phyloP scores from a whole-genome alignment of 2,797 vertebrate genomes.

The Antennarius maculatus region DNA sequence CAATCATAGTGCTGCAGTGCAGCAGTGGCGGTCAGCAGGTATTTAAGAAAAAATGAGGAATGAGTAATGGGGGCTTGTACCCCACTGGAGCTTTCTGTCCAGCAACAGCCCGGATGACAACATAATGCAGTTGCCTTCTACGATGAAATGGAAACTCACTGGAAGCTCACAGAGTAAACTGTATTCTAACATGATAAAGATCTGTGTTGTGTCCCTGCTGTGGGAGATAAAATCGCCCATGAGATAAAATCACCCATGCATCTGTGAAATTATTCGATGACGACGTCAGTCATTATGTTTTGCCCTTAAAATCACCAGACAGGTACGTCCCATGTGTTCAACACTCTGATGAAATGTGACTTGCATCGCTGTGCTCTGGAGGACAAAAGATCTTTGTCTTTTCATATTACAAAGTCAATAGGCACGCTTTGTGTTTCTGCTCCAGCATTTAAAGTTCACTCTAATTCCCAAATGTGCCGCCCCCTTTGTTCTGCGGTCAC shows the following conservation, averaged over 20 bases:
- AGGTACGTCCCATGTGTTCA: slow-evolving; percentile 20
- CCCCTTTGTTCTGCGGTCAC: slow-evolving; percentile 52
- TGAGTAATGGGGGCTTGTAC: too few relatives aligned
- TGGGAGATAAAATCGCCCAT: slow-evolving; percentile 6
- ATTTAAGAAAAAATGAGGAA: too few relatives aligned
- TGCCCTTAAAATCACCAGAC: slow-evolving; percentile 5
- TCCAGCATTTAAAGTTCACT: slow-evolving; percentile 40
- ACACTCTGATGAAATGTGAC: slow-evolving; percentile 34
- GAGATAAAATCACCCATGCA: slow-evolving; percentile 1
- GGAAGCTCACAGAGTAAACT: neutral
- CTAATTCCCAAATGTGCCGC: slow-evolving; percentile 39
- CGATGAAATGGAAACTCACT: slow-evolving; percentile 12
- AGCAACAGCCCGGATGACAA: too few relatives aligned
- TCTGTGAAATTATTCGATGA: slow-evolving; percentile 9
- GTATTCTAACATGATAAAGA: neutral
- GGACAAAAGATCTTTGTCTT: slow-evolving; percentile 63
- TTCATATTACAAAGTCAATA: slow-evolving; percentile 42
- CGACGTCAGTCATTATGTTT: neutral
- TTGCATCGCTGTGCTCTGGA: slow-evolving; percentile 17
- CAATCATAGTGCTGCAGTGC: too few relatives aligned
- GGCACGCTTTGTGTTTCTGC: slow-evolving; percentile 48
- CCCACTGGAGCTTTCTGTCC: too few relatives aligned
- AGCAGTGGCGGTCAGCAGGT: too few relatives aligned
- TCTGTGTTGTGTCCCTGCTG: neutral
- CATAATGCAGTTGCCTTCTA: slow-evolving; percentile 19